A percentile compares a stretch with the other conserved stretches of the same genome.
phyloP scores from a whole-genome alignment of 2,113 vertebrate genomes.

The Xiphophorus hellerii region DNA sequence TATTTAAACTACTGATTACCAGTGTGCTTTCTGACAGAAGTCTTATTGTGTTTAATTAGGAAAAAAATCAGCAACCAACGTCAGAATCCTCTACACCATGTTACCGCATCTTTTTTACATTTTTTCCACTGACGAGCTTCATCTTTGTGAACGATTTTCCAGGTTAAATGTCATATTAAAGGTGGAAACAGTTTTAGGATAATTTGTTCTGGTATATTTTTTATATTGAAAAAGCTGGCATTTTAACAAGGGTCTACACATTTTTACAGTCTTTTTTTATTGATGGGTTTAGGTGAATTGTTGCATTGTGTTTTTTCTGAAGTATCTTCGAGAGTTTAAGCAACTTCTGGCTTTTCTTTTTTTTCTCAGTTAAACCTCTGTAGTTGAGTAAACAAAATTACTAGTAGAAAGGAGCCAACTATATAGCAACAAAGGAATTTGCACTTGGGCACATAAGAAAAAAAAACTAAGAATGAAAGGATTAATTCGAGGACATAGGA shows the following conservation, averaged over 20 bases:
- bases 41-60: too few relatives aligned
- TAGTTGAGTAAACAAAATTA: slow-evolving; percentile 12
- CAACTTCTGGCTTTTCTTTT: slow-evolving; percentile 4
- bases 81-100: too few relatives aligned
- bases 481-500: slow-evolving; percentile 13
- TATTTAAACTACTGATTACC: too few relatives aligned
- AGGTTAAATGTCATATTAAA: neutral
- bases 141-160: neutral
- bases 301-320: slow-evolving; percentile 13
- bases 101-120: neutral
- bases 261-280: neutral
- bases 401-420: slow-evolving; percentile 24
- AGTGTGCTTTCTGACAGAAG: too few relatives aligned
- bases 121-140: neutral
- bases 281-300: neutral
- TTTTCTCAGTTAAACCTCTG: slow-evolving; percentile 9
- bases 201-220: neutral
- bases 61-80: too few relatives aligned
- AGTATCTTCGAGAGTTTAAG: slow-evolving; percentile 16
- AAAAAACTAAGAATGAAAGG: neutral
- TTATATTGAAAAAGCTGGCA: neutral
- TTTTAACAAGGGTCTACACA: neutral
- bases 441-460: slow-evolving; percentile 17
- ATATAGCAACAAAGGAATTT: slow-evolving; percentile 36
- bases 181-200: neutral